Evolutionary conservation across 2,888 invertebrate species (phyloP).

Genomic region (Acronicta alni): DNA sequence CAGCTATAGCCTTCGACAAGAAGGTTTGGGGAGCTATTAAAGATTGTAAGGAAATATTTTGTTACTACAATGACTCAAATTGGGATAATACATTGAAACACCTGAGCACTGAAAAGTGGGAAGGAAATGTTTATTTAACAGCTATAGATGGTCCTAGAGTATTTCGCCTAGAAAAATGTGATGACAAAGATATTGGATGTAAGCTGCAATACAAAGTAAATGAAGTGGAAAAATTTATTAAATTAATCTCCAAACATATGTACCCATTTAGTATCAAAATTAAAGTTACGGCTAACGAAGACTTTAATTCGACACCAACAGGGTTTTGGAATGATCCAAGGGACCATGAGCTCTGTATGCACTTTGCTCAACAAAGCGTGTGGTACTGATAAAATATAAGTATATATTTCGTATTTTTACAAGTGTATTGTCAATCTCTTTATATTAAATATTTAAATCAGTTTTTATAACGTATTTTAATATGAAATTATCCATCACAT

Average conservation of each 20-base stretch:
- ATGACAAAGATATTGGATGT: slow-evolving; percentile 31
- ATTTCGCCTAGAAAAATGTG: slow-evolving; percentile 57
- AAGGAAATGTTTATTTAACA: slow-evolving; percentile 55
- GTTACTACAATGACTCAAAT: slow-evolving; percentile 64
- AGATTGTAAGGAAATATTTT: slow-evolving; percentile 58
- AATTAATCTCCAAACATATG: slow-evolving; percentile 38
- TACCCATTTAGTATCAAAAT: slow-evolving; percentile 52
- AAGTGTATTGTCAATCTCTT: background rate
- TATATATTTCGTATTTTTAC: background rate
- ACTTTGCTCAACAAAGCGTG: slow-evolving; percentile 51
- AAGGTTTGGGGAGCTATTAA: slow-evolving; percentile 64
- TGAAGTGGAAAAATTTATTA: slow-evolving; percentile 46
- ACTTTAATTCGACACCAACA: slow-evolving; percentile 9
- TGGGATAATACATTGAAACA: slow-evolving; percentile 66
- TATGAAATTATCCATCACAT: too few species aligned
- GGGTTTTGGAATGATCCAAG: slow-evolving; percentile 64
- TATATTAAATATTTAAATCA: background rate
- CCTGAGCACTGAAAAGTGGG: slow-evolving; percentile 48
- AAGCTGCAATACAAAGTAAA: slow-evolving; percentile 42
- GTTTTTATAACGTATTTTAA: too few species aligned
- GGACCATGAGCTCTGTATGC: slow-evolving; percentile 68
- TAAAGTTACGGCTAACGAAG: slow-evolving; percentile 20
- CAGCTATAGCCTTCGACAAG: slow-evolving; percentile 68
- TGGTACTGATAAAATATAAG: slow-evolving; percentile 30
- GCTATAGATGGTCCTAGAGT: slow-evolving; percentile 64